These are phyloP conservation scores for Pedionomus torquatus DNA, from an alignment of 2,113 vertebrate genomes.

Conservation along the genomic window DNA sequence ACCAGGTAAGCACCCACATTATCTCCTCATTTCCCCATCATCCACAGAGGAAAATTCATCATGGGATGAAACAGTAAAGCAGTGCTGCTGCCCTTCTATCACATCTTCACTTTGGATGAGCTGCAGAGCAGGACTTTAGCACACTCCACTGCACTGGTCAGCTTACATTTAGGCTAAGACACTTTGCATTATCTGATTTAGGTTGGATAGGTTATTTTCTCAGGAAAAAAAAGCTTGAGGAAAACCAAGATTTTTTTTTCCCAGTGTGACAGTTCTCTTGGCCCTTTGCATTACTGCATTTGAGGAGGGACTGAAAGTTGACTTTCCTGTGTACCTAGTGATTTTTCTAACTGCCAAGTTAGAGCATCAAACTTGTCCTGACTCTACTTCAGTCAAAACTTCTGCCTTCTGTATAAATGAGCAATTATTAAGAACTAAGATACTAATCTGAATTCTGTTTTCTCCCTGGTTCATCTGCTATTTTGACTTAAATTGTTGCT, in stretches of 20 bases:
- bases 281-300: background rate
- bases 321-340: background rate
- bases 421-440: background rate
- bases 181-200: background rate
- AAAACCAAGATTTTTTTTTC: background rate
- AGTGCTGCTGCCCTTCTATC: background rate
- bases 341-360: background rate
- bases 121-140: background rate
- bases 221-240: background rate
- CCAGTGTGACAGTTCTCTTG: background rate
- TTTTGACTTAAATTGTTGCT: background rate
- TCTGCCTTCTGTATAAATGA: background rate
- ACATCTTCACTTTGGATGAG: background rate
- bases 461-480: background rate
- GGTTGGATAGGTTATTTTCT: background rate
- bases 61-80: background rate
- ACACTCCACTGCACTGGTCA: background rate
- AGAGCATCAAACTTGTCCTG: background rate
- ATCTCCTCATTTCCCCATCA: background rate
- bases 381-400: background rate
- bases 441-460: background rate
- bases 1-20: background rate
- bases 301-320: background rate
- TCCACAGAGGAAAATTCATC: background rate
- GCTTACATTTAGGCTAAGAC: background rate